Conservation (phyloP, 2,888 invertebrate species). For the Emmelina monodactyla region DNA sequence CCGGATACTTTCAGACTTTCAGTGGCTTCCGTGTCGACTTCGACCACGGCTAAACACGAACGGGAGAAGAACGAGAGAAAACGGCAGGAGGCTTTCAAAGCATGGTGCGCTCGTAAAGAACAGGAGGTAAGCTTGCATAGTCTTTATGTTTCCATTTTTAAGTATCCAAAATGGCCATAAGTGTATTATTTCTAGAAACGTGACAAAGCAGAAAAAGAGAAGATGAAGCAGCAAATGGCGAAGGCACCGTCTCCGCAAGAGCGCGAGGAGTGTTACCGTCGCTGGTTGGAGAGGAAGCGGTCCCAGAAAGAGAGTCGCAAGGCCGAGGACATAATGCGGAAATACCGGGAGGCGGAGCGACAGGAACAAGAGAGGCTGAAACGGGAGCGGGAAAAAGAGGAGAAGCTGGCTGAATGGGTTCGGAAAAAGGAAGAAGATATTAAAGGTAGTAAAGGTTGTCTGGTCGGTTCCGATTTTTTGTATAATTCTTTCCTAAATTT, state of each 20-base stretch:
- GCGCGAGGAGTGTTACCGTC: slow-evolving; percentile 53
- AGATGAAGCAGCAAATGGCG: slow-evolving; percentile 25
- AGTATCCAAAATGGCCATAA: not conserved
- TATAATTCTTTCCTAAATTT: too few relatives aligned
- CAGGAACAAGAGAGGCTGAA: slow-evolving; percentile 39
- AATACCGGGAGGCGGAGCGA: slow-evolving; percentile 34
- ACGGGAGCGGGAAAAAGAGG: slow-evolving; percentile 43
- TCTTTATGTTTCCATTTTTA: not conserved
- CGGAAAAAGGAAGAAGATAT: slow-evolving; percentile 65
- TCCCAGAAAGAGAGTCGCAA: slow-evolving; percentile 37
- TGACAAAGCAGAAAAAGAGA: slow-evolving; percentile 35
- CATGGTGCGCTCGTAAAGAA: slow-evolving; percentile 52
- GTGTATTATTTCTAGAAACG: slow-evolving; percentile 27
- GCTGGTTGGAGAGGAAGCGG: slow-evolving; percentile 65
- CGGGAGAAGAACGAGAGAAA: slow-evolving; percentile 46
- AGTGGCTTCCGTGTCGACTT: slow-evolving; percentile 48
- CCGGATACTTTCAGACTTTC: slow-evolving; percentile 53
- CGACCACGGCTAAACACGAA: slow-evolving; percentile 51
- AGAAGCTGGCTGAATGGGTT: slow-evolving; percentile 64
- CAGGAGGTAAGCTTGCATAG: slow-evolving; percentile 47
- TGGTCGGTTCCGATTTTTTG: too few relatives aligned
- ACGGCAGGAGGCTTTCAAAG: slow-evolving; percentile 44
- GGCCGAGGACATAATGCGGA: slow-evolving; percentile 47
- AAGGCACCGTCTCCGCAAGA: slow-evolving; percentile 40
- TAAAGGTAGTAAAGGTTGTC: too few relatives aligned